Base-by-base conservation (phyloP, 1,140 invertebrate species). In the Charaxes varanes region DNA sequence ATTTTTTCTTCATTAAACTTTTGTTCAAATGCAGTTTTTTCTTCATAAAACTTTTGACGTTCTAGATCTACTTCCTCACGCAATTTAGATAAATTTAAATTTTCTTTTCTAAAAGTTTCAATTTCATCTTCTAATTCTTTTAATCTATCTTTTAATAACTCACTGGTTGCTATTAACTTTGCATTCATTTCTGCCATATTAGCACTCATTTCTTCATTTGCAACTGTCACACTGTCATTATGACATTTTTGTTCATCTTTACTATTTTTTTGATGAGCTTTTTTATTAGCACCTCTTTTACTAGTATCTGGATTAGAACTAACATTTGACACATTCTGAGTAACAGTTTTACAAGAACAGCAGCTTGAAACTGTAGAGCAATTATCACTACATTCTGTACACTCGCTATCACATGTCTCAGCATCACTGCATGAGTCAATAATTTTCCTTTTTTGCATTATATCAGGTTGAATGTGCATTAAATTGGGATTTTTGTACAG, bases 71-170 rank as follows among this genome's bases (percentile, higher is more conserved):
- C 79, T 41, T 90, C 85, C 56, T 87, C 86, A 27, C 87, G 86
- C 22, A 87, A 67, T 59, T 87, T 87, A 52, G 62, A 66, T 18
- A 90, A 62, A 22, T 87, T 85, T 3, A 72, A 41, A 68, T 90
- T 92, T 74, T 92, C 89, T 50, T 85, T 87, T 37, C 88, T 85
- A 65, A 92, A 92, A 31, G 86, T 88, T 40, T 88, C 85, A 31
- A 93, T 91, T 82, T 93, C 90, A 24, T 85, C 74, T 65, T 92
- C 88, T 15, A 93, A 62, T 62, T 92, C 90, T 32, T 79, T 52
- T 0, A 93, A 64, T 38, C 90, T 88, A n/a, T 67, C 85, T 62
- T 88, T 90, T 30, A 92, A 65, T 17, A 91, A 61, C 50, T 90
- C 87, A 22, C 87, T 87, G 49, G 89, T 89, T 13, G 84, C 83